These are phyloP conservation scores for Oreamnos americanus DNA, from an alignment of 2,113 vertebrate genomes.

Conservation along the genomic window DNA sequence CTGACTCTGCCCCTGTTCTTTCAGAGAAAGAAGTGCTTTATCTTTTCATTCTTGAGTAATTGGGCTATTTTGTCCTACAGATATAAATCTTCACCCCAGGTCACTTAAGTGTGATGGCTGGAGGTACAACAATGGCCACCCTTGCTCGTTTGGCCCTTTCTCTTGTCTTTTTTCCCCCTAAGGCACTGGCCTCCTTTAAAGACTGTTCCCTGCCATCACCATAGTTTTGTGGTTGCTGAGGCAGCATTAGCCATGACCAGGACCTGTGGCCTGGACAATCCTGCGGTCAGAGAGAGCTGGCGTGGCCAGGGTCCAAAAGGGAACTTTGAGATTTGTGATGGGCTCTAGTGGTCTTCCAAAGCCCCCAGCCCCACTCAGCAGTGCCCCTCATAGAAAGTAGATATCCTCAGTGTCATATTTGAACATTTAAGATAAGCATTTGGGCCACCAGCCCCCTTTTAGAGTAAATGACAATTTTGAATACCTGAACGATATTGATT, in stretches of 20 bases:
- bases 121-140: not conserved
- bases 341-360: not conserved
- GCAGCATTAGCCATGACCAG: not conserved
- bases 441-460: not conserved
- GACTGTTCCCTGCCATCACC: not conserved
- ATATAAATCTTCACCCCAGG: not conserved
- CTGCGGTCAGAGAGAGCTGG: not conserved
- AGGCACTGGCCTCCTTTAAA: slow-evolving; percentile 60
- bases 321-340: not conserved
- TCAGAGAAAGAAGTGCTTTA: not conserved
- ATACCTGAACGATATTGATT: not conserved
- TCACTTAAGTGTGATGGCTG: not conserved
- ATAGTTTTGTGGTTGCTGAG: slow-evolving; percentile 50
- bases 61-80: not conserved
- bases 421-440: not conserved
- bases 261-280: not conserved
- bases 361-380: not conserved
- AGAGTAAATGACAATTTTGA: not conserved
- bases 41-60: not conserved
- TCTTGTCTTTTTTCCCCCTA: slow-evolving; percentile 14
- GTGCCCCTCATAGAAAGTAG: not conserved
- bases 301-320: not conserved
- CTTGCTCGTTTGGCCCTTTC: not conserved
- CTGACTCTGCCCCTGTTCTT: not conserved
- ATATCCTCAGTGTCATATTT: not conserved